A percentile compares a stretch with the other conserved stretches of the same genome.
Conservation (phyloP, 2,888 invertebrate species). For the Melangyna quadrimaculata region DNA sequence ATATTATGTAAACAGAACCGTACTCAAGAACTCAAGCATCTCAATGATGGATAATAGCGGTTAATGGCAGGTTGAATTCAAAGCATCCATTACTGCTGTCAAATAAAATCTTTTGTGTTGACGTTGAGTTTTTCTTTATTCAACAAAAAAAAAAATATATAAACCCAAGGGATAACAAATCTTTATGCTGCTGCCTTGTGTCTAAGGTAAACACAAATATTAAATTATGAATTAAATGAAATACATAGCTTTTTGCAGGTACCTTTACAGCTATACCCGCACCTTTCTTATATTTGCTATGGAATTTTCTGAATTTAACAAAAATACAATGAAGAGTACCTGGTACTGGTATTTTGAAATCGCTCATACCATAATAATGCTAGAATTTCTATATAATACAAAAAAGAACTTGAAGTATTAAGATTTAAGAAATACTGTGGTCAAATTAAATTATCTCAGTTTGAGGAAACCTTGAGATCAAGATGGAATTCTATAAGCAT, state of each 20-base stretch:
- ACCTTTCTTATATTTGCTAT: background rate
- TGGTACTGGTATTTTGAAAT: background rate
- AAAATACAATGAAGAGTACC: background rate
- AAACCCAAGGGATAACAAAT: conserved; percentile 17
- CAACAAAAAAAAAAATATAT: background rate
- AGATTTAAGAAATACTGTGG: no score
- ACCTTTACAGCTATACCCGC: background rate
- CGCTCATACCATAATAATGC: no score
- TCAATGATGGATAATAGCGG: conserved; percentile 24
- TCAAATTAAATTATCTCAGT: no score
- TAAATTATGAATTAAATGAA: conserved; percentile 13
- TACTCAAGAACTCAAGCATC: conserved; percentile 50
- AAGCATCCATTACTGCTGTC: conserved; percentile 55
- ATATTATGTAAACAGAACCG: conserved; percentile 45
- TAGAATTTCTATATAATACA: no score
- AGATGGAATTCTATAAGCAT: no score
- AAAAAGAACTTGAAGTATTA: no score
- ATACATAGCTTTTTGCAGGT: background rate
- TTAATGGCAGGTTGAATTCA: conserved; percentile 39
- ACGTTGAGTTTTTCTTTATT: conserved; percentile 10
- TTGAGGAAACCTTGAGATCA: no score
- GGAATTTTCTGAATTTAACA: background rate
- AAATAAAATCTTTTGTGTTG: conserved; percentile 37
- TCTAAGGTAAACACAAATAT: conserved; percentile 26
- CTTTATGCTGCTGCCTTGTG: conserved; percentile 6